phyloP scores from a whole-genome alignment of 2,113 vertebrate genomes.

The Megaleporinus macrocephalus region DNA sequence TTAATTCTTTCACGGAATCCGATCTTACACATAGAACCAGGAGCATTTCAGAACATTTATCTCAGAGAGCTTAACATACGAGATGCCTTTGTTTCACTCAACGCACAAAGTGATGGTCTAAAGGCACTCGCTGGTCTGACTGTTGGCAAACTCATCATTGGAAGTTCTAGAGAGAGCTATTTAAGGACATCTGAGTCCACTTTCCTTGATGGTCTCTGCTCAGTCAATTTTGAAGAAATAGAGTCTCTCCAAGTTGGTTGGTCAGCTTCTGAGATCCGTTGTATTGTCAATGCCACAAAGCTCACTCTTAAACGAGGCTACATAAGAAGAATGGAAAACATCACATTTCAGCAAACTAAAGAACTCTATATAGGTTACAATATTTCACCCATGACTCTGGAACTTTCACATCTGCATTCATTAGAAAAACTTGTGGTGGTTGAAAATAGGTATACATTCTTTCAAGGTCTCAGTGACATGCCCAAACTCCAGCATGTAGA shows the following conservation, averaged over 20 bases:
- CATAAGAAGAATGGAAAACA: not conserved
- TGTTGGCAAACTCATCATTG: conserved; percentile 67
- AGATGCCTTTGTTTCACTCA: conserved; percentile 67
- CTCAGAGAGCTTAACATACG: conserved; percentile 71
- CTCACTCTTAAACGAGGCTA: conserved; percentile 58
- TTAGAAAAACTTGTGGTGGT: conserved; percentile 72
- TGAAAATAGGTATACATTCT: conserved; percentile 42
- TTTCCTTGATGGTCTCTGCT: conserved; percentile 71
- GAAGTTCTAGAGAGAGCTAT: conserved; percentile 69
- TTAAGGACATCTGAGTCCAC: rapidly evolving
- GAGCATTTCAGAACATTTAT: conserved; percentile 67
- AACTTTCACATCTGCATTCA: conserved; percentile 53
- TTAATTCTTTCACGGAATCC: conserved; percentile 77
- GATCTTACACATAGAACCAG: conserved; percentile 72
- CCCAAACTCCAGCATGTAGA: conserved; percentile 70
- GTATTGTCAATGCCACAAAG: conserved; percentile 69
- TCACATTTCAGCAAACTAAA: conserved; percentile 58
- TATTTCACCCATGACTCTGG: conserved; percentile 40
- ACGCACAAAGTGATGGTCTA: conserved; percentile 64
- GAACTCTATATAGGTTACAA: conserved; percentile 64
- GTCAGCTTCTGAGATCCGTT: conserved; percentile 30
- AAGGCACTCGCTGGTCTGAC: conserved; percentile 71
- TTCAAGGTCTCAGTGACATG: not conserved
- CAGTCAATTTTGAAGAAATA: conserved; percentile 68
- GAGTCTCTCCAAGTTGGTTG: not conserved